phyloP scores from a whole-genome alignment of 2,113 vertebrate species.

The Sus scrofa region DNA sequence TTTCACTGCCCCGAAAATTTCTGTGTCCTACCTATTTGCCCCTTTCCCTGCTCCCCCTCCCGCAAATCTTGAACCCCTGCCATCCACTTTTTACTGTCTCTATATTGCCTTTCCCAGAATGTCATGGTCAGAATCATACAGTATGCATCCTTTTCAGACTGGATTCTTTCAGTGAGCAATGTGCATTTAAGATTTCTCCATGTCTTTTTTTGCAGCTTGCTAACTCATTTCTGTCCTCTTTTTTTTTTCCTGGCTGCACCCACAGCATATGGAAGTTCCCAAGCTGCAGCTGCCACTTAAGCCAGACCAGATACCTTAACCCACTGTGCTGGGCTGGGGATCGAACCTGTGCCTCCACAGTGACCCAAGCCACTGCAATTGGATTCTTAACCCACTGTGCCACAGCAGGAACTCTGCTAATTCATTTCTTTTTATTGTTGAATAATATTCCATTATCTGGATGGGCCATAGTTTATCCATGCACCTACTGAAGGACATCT shows the following conservation, averaged over 20 bases:
- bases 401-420: too few species aligned
- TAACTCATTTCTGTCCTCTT: neutral
- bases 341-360: too few species aligned
- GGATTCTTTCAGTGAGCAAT: neutral
- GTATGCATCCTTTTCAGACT: rapidly evolving
- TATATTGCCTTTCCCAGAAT: neutral
- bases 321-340: too few species aligned
- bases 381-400: too few species aligned
- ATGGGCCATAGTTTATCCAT: neutral
- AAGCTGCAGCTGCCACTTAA: too few species aligned
- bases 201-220: too few species aligned
- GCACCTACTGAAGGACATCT: neutral
- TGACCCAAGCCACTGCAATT: too few species aligned
- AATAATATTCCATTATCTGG: neutral
- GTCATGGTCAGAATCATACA: neutral
- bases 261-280: too few species aligned
- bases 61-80: neutral
- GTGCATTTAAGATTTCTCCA: neutral
- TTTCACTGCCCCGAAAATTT: too few species aligned
- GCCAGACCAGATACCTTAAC: too few species aligned
- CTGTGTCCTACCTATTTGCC: rapidly evolving
- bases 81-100: neutral
- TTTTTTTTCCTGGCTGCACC: too few species aligned
- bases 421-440: neutral
- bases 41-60: neutral